Conservation (phyloP, 2,797 vertebrate genomes). For the Pangasius krempfi region DNA sequence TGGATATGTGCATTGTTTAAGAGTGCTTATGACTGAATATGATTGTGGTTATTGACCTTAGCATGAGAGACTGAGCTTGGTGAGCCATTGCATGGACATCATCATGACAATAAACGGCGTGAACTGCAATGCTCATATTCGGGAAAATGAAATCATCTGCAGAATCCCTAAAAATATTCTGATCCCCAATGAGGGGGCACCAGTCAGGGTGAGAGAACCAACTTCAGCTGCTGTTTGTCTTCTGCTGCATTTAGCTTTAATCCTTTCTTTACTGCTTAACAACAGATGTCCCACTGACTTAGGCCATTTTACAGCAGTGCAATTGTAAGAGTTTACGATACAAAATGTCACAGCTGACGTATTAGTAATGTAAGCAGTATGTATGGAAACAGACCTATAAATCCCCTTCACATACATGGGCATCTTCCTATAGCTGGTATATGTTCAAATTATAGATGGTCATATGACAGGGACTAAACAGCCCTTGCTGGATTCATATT, state of each 20-base stretch:
- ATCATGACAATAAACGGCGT: constrained; percentile 82
- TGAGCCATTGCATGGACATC: constrained; percentile 86
- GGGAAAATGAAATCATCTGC: constrained; percentile 89
- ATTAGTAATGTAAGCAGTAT: not conserved
- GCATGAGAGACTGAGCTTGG: constrained; percentile 83
- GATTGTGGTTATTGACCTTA: constrained; percentile 58
- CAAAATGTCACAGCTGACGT: not conserved
- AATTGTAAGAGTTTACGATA: not conserved
- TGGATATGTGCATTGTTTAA: not conserved
- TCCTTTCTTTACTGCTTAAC: not conserved
- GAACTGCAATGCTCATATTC: constrained; percentile 83
- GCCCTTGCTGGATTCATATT: not conserved
- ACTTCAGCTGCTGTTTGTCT: not conserved
- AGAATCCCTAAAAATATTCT: constrained; percentile 81
- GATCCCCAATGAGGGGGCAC: constrained; percentile 74
- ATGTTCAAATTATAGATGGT: not conserved
- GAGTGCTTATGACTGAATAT: not conserved
- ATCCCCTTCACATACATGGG: not conserved
- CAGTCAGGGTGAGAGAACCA: constrained; percentile 77
- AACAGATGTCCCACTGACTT: not conserved
- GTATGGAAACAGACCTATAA: not conserved
- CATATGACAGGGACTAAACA: not conserved
- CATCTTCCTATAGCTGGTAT: not conserved
- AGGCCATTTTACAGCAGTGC: not conserved
- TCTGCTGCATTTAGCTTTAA: not conserved